Conservation (phyloP, 1,140 invertebrate genomes). For the Bombus confusus region DNA sequence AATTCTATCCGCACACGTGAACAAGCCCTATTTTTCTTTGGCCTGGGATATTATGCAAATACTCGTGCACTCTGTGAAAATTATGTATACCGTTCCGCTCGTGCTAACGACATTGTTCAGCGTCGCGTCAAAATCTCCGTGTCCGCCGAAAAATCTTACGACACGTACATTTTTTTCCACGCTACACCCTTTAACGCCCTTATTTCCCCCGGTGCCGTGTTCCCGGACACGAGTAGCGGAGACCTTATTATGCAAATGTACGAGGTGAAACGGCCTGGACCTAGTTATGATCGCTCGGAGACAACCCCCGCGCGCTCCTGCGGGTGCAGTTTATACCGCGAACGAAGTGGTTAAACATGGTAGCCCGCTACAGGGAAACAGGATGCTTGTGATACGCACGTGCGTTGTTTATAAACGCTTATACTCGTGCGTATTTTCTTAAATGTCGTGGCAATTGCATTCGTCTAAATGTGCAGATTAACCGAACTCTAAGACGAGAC, state of each 20-base stretch:
- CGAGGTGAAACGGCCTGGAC: slow-evolving; percentile 70
- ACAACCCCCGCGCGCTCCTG: slow-evolving; percentile 55
- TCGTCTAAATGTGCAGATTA: not conserved
- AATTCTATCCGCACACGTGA: not conserved
- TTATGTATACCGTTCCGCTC: slow-evolving; percentile 32
- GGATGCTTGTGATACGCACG: slow-evolving; percentile 36
- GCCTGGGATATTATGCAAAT: slow-evolving; percentile 40
- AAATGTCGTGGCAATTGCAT: not conserved
- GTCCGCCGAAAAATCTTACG: slow-evolving; percentile 56
- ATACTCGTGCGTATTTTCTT: not conserved
- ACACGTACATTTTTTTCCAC: slow-evolving; percentile 58
- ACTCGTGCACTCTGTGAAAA: slow-evolving; percentile 5
- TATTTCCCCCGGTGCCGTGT: slow-evolving; percentile 68
- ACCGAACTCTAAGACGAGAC: not conserved
- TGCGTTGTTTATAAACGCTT: slow-evolving; percentile 19
- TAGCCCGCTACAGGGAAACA: slow-evolving; percentile 21
- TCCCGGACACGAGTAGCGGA: slow-evolving; percentile 57
- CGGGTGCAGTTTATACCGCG: slow-evolving; percentile 60
- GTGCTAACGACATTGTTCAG: slow-evolving; percentile 41
- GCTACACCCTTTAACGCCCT: slow-evolving; percentile 64
- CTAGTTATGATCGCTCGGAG: slow-evolving; percentile 70
- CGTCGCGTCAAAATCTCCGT: slow-evolving; percentile 46
- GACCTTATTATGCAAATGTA: slow-evolving; percentile 75
- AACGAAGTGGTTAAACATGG: not conserved
- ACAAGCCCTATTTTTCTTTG: not conserved